Percentiles rank a stretch among this genome's conserved stretches.
Conservation (phyloP, 2,888 invertebrate genomes). For the Ophion costatus region DNA sequence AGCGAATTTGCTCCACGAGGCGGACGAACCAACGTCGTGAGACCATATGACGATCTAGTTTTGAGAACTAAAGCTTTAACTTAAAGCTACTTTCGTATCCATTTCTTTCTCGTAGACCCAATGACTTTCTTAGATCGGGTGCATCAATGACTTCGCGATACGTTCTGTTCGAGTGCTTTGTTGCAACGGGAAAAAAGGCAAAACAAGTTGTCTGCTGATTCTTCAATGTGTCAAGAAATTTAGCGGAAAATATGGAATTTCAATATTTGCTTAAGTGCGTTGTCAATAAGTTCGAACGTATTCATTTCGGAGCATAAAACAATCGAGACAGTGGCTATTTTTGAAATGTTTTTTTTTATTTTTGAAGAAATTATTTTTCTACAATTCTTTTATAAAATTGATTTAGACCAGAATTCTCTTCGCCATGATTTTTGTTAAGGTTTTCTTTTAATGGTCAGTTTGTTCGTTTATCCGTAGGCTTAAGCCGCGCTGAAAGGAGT, state of each 20-base stretch:
- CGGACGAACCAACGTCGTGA: neutral
- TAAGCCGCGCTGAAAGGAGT: neutral
- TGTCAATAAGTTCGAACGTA: neutral
- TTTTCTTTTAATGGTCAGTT: neutral
- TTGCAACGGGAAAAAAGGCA: neutral
- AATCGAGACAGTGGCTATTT: conserved; percentile 1
- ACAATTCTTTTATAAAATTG: neutral
- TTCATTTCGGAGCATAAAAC: conserved; percentile 1
- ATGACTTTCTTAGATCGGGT: neutral
- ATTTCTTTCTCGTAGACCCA: neutral
- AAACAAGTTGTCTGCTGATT: neutral
- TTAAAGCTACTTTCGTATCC: neutral
- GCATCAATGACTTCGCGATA: neutral
- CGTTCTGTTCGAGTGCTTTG: neutral
- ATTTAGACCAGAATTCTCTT: conserved; percentile 27
- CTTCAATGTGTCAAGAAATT: neutral
- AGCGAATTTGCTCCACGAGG: neutral
- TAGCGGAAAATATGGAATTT: neutral
- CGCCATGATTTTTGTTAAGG: neutral
- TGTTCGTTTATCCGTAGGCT: conserved; percentile 3
- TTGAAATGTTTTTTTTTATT: conserved; percentile 28
- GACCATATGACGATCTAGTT: neutral
- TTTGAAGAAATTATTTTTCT: conserved; percentile 14
- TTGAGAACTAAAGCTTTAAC: neutral
- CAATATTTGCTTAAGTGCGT: neutral